phyloP scores from a whole-genome alignment of 2,888 invertebrate genomes.

The Camptogramma bilineatum region DNA sequence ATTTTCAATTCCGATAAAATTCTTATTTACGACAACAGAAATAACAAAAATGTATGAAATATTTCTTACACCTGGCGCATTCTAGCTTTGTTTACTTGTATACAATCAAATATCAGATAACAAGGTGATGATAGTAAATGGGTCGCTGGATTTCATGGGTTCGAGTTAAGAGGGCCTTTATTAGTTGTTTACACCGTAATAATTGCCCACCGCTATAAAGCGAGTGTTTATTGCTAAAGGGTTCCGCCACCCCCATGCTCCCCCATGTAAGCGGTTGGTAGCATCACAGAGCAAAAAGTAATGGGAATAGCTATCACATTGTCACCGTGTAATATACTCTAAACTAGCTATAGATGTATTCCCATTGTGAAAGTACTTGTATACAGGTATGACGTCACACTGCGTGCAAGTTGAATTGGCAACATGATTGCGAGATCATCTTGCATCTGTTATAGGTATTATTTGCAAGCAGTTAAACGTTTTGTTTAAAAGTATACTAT shows the following conservation, averaged over 20 bases:
- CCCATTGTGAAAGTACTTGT: too few species aligned
- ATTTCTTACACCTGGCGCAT: neutral
- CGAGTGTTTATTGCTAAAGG: constrained; percentile 45
- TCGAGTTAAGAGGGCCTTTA: constrained; percentile 42
- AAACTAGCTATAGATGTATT: neutral
- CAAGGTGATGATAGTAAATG: constrained; percentile 21
- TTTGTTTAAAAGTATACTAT: too few species aligned
- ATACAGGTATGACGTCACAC: too few species aligned
- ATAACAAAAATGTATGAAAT: neutral
- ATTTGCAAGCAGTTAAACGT: too few species aligned
- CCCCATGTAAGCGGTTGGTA: constrained; percentile 15
- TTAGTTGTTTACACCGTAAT: constrained; percentile 46
- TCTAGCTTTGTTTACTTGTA: neutral
- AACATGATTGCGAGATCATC: too few species aligned
- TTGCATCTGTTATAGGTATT: too few species aligned
- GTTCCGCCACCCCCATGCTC: constrained; percentile 20
- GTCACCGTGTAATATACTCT: neutral
- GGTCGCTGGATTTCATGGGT: constrained; percentile 28
- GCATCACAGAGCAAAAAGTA: constrained; percentile 2
- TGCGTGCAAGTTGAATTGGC: too few species aligned
- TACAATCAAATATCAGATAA: constrained; percentile 15
- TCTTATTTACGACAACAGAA: too few species aligned
- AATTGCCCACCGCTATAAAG: constrained; percentile 43
- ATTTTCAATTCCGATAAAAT: too few species aligned
- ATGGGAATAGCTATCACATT: neutral